Percentiles rank a stretch among this genome's conserved stretches.
These are phyloP conservation scores for Siniperca scherzeri DNA, from an alignment of 2,797 vertebrate genomes.

Conservation along the genomic window DNA sequence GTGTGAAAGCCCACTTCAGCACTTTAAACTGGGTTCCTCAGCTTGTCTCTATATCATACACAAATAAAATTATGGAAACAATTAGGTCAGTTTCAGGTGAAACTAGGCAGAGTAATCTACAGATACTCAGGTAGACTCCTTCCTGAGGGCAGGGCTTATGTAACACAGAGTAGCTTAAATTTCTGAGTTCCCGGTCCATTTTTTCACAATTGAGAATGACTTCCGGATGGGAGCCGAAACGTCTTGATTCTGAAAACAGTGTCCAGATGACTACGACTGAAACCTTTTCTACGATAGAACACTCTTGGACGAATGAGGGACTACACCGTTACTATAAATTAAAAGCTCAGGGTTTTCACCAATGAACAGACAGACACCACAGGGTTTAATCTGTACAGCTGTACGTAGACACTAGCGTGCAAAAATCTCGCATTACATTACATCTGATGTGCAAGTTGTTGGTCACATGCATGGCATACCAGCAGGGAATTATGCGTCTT, in stretches of 20 bases:
- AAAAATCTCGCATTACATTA: conserved; percentile 31
- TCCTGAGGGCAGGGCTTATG: no score
- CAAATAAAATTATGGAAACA: not conserved
- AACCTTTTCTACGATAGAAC: no score
- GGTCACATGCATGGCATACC: conserved; percentile 79
- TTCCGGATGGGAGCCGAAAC: no score
- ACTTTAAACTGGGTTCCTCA: not conserved
- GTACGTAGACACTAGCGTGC: conserved; percentile 15
- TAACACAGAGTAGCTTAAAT: no score
- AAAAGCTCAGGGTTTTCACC: not conserved
- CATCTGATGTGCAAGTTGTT: conserved; percentile 40
- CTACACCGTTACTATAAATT: not conserved
- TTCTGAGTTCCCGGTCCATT: no score
- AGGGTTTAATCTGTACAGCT: conserved; percentile 22
- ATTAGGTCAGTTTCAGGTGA: no score
- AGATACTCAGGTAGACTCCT: no score
- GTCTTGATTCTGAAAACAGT: no score
- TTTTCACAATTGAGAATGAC: no score
- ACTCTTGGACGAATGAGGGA: no score
- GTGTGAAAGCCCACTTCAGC: not conserved
- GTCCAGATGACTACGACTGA: no score
- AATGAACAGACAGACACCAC: not conserved
- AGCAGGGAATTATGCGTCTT: conserved; percentile 71
- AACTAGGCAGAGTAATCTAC: no score
- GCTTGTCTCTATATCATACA: not conserved